These are phyloP conservation scores for Panulirus ornatus DNA, from an alignment of 1,140 invertebrate species.

Conservation along the genomic window DNA sequence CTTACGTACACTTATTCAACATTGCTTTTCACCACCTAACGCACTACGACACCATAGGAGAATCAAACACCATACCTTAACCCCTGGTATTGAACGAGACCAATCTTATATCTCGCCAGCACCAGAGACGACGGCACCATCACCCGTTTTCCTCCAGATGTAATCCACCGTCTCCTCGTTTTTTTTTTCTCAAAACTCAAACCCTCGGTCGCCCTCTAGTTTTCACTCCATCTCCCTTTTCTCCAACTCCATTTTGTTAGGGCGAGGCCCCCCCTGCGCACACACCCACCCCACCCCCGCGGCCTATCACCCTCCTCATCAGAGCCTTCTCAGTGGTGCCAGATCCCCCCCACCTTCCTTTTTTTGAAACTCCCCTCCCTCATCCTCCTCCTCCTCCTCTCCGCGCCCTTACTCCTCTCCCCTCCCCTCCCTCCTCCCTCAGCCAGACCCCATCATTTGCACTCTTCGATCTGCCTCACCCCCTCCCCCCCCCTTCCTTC, in stretches of 20 bases:
- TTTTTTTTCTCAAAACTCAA: background rate
- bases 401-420: background rate
- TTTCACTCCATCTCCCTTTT: slow-evolving; percentile 20
- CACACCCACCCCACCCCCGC: background rate
- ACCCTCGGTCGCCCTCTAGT: background rate
- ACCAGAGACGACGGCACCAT: background rate
- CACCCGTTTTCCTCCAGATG: too few relatives aligned
- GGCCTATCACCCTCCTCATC: slow-evolving; percentile 37
- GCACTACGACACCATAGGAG: too few relatives aligned
- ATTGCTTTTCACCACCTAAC: too few relatives aligned
- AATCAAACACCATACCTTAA: too few relatives aligned
- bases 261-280: too few relatives aligned
- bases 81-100: too few relatives aligned
- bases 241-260: slow-evolving; percentile 30
- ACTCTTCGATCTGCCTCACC: slow-evolving; percentile 43
- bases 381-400: background rate
- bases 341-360: slow-evolving; percentile 18
- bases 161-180: background rate
- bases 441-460: slow-evolving; percentile 29
- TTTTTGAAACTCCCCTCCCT: too few relatives aligned
- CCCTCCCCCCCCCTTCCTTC: background rate
- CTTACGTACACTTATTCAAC: too few relatives aligned
- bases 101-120: too few relatives aligned
- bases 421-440: background rate
- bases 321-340: slow-evolving; percentile 6